Percentiles rank a stretch among this genome's conserved stretches.
These are phyloP conservation scores for Excalfactoria chinensis DNA, from an alignment of 2,113 vertebrate species.

Conservation along the genomic window DNA sequence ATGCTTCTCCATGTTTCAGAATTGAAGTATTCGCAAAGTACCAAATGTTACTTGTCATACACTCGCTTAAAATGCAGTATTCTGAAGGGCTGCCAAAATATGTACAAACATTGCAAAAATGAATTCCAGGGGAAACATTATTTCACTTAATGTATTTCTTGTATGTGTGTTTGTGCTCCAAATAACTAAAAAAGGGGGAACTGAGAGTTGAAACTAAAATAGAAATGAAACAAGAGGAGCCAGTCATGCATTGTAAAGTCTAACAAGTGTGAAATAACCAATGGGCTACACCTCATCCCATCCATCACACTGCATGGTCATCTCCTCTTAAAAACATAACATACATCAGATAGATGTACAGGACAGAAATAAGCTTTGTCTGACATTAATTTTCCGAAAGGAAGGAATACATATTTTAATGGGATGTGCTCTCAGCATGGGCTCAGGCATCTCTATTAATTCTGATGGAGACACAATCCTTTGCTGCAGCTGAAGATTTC, in stretches of 20 bases:
- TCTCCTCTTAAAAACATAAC: background rate
- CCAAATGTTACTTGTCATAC: slow-evolving; percentile 1
- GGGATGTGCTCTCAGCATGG: background rate
- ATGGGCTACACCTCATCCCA: background rate
- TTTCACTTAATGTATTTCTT: slow-evolving; percentile 52
- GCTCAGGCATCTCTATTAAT: background rate
- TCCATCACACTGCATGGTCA: background rate
- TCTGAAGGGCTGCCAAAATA: background rate
- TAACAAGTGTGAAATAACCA: background rate
- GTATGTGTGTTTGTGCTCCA: background rate
- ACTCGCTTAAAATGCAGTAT: background rate
- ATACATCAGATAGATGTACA: background rate
- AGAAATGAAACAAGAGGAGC: background rate
- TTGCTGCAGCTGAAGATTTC: background rate
- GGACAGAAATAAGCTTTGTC: background rate
- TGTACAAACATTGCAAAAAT: background rate
- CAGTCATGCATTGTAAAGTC: background rate
- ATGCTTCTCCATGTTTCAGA: background rate
- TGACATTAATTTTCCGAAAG: background rate
- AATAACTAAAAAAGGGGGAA: slow-evolving; percentile 2
- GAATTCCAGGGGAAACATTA: slow-evolving; percentile 10
- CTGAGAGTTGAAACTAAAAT: slow-evolving; percentile 31
- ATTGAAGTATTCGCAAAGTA: slow-evolving; percentile 1
- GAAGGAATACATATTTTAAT: background rate
- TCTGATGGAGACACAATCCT: background rate